phyloP scores from a whole-genome alignment of 2,113 vertebrate species.

The Amblyopsis rosae region DNA sequence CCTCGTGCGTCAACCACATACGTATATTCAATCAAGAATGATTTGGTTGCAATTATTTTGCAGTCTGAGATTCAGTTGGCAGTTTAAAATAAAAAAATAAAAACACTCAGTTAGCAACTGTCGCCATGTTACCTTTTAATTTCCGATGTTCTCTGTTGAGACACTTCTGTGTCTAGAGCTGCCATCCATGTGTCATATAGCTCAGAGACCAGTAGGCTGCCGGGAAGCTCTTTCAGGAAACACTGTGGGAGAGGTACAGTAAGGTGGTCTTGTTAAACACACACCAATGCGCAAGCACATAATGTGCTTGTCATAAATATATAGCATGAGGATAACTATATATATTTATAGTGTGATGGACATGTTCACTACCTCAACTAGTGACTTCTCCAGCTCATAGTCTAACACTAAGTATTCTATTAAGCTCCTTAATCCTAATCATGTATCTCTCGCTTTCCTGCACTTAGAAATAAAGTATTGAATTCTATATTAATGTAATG shows the following conservation, averaged over 20 bases:
- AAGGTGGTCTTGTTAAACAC: background rate
- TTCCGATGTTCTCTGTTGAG: constrained; percentile 74
- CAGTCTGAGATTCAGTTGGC: no score
- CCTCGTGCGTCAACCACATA: constrained; percentile 8
- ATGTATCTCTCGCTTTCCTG: no score
- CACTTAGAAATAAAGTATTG: no score
- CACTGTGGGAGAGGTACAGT: constrained; percentile 70
- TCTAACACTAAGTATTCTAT: no score
- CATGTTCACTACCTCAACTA: no score
- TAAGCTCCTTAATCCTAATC: no score
- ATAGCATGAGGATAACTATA: background rate
- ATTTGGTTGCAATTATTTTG: no score
- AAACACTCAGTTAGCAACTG: background rate
- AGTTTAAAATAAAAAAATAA: no score
- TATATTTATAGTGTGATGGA: no score
- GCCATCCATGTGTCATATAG: constrained; percentile 85
- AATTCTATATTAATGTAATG: no score
- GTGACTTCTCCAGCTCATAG: no score
- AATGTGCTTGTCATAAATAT: background rate
- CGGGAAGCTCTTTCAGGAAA: constrained; percentile 90
- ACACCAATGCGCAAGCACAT: background rate
- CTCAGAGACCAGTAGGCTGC: constrained; percentile 82
- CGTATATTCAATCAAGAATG: no score
- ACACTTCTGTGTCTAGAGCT: constrained; percentile 76
- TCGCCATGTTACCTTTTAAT: constrained; percentile 79